phyloP scores from a whole-genome alignment of 2,113 vertebrate genomes.

The Polypterus senegalus region DNA sequence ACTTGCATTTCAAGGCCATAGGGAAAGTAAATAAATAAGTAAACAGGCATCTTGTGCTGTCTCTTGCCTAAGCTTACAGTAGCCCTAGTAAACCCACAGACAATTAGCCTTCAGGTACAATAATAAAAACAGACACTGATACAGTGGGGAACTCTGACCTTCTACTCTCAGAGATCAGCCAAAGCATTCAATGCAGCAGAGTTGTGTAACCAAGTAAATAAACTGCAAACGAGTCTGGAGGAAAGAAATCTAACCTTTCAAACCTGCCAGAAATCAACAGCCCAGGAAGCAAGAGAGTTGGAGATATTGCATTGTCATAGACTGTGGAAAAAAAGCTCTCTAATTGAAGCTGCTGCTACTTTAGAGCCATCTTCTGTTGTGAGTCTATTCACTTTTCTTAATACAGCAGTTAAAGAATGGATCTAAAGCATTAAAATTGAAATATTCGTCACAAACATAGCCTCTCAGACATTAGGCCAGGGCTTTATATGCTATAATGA shows the following conservation, averaged over 20 bases:
- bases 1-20: too few relatives aligned
- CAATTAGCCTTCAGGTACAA: neutral
- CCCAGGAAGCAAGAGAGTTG: neutral
- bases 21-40: neutral
- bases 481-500: too few relatives aligned
- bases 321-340: neutral
- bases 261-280: constrained; percentile 1
- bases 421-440: too few relatives aligned
- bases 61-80: neutral
- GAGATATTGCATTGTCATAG: neutral
- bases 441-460: too few relatives aligned
- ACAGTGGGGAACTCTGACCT: neutral
- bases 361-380: neutral
- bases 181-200: neutral
- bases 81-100: neutral
- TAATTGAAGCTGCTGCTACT: neutral
- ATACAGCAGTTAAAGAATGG: too few relatives aligned
- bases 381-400: neutral
- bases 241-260: neutral
- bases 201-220: constrained; percentile 6
- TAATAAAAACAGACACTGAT: constrained; percentile 3
- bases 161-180: neutral
- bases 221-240: neutral
- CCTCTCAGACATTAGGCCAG: too few relatives aligned
- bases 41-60: neutral